Base-by-base conservation (phyloP, 2,888 invertebrate species). In the Prostheceraeus crozeri region DNA sequence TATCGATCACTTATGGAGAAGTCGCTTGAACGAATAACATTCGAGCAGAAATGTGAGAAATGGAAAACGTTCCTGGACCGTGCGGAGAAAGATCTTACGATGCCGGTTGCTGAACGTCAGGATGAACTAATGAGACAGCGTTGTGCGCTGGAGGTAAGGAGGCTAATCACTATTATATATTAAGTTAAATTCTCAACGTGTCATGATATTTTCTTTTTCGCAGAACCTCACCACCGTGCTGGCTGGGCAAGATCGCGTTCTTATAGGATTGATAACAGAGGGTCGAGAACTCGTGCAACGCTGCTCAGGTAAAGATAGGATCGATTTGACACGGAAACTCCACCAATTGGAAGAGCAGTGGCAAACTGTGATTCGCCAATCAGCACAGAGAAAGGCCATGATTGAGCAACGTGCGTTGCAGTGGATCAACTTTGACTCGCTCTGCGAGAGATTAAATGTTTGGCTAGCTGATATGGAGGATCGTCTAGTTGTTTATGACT, bases 11-110 rank as follows among this genome's bases (percentile, higher is more conserved):
- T 48, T 4, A 14, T 28, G 27, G 23, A 6, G 21, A 30, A 28
- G 27, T 4, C 19, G 4, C 28, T 4, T 4, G 27, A 23, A 14
- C 4, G 48, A 23, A 4, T 4, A 4, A 27, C 28, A n/a, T 73
- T 74, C 65, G 68, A 67, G 1, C 64, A 70, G 54, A 73, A 73
- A 61, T 73, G 73, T 64, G 67, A 71, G 30, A 67, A 68, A 14
- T 74, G 74, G 74, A 69, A 71, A 69, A 64, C 66, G 0, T 72
- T 72, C 69, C 66, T 74, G 31, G 69, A 69, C 10, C 67, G 69
- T 62, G 70, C 70, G 0, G 73, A 74, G 64, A 63, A 68, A 27
- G 71, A 70, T 52, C 67, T 74, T 36, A 66, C 71, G 8, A 66
- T 64, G 1, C 69, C 69, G 25, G 66, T 72, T 4, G 68, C 70